Evolutionary conservation across 2,888 invertebrate species (phyloP).

Genomic region (Drosophila borborema): DNA sequence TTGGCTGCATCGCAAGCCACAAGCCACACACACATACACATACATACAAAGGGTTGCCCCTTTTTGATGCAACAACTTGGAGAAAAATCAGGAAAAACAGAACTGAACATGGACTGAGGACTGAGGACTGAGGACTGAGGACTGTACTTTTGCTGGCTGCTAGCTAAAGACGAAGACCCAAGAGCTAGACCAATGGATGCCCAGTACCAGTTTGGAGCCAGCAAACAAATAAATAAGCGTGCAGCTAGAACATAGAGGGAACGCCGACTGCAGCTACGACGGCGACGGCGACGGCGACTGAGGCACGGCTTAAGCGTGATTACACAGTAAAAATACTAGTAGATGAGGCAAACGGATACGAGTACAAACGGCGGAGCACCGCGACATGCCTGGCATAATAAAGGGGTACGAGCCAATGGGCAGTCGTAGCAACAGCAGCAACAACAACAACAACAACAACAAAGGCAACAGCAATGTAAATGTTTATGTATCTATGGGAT

Average conservation of each 20-base stretch:
- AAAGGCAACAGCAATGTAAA: slow-evolving; percentile 57
- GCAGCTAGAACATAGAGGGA: slow-evolving; percentile 62
- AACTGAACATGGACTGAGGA: slow-evolving; percentile 4
- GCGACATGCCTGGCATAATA: slow-evolving; percentile 75
- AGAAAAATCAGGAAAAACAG: slow-evolving; percentile 76
- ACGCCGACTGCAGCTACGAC: slow-evolving; percentile 4
- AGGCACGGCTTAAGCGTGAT: slow-evolving; percentile 66
- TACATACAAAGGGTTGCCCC: slow-evolving; percentile 47
- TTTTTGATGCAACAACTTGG: slow-evolving; percentile 37
- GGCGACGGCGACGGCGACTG: slow-evolving; percentile 19
- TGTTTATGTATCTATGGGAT: slow-evolving; percentile 72
- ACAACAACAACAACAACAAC: slow-evolving; percentile 10
- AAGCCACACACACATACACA: slow-evolving; percentile 10
- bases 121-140: slow-evolving; percentile 60
- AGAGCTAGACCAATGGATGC: slow-evolving; percentile 56
- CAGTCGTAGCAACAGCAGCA: slow-evolving; percentile 24
- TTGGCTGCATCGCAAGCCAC: slow-evolving; percentile 53
- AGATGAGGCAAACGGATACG: slow-evolving; percentile 54
- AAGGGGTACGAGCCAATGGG: slow-evolving; percentile 61
- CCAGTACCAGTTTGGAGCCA: slow-evolving; percentile 76
- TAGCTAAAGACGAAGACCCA: slow-evolving; percentile 12
- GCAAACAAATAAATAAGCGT: slow-evolving; percentile 77
- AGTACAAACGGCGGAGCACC: slow-evolving; percentile 47
- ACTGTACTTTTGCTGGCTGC: slow-evolving; percentile 64
- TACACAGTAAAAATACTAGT: slow-evolving; percentile 51